Evolutionary conservation across 2,888 invertebrate species (phyloP), one percentile per base, ranked within the genome.

Genomic region (Pachliopta kotzebuea): DNA sequence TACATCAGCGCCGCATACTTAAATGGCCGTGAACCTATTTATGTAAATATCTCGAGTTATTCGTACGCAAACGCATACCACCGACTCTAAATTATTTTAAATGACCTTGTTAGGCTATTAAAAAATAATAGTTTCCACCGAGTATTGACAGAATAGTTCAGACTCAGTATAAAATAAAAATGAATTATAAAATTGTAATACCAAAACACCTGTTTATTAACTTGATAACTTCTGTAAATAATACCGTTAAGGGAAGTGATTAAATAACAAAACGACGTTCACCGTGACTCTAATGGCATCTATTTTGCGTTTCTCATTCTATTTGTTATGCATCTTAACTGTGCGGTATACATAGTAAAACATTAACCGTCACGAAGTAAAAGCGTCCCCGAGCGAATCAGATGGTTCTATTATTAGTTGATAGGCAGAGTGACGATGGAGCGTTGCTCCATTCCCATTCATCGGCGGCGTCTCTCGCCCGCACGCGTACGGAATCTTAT

Each of bases 401-500:
- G 77, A 77, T 79, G 70, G 67, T 71, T 79, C 85, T 88, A 87
- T 81, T 83, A 85, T 84, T 88, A 88, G 84, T 71, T 72, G 70
- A 80, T 81, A 82, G 79, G 75, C 75, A 70, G 76, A 77, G 77
- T 76, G 76, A 77, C 75, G 70, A 69, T 65, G 66, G 66, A 67
- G 76, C 74, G 76, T 77, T 81, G 85, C 85, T 87, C 86, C 82
- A 81, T 76, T 83, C 81, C 70, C 88, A 88, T 88, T 88, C 88
- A 88, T 82, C 71, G 76, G 68, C 76, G 76, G 76, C 78, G 81
- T 79, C 76, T 74, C 76, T 59, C 79, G 84, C 78, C 85, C 87
- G 87, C 85, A 86, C 81, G 81, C 82, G 78, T 76, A 80, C 84
- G 78, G 79, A 79, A 80, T 73, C 62, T 63, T 67, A 79, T 82